Evolutionary conservation across 2,888 invertebrate species (phyloP), one percentile per base, ranked within the genome.

Genomic region (Hedychridium roseum): DNA sequence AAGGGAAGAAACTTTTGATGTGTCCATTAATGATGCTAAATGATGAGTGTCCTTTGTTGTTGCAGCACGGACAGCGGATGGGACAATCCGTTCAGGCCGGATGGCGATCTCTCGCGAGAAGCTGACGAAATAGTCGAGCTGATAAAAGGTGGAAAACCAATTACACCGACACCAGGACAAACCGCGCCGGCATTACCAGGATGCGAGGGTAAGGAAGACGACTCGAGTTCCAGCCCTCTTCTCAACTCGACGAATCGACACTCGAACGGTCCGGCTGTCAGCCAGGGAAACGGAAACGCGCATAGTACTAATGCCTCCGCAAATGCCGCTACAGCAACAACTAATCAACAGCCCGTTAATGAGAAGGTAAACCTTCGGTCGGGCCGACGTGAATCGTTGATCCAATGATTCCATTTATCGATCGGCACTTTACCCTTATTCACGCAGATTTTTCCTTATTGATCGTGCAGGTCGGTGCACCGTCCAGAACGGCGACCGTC

Each of bases 31-130:
- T n/a, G n/a, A n/a, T n/a, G n/a, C n/a, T n/a, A n/a, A n/a, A n/a
- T n/a, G n/a, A n/a, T n/a, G n/a, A n/a, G n/a, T n/a, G n/a, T n/a
- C n/a, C n/a, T n/a, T n/a, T n/a, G n/a, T n/a, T n/a, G n/a, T 83
- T 83, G 11, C 85, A 97, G 96, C 82, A 90, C 92, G 80, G 96
- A 96, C 79, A 95, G 94, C 76, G 94, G 94, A 60, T 94, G 95
- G 90, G 97, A 97, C 81, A 97, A 97, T 81, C 97, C 97, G 47
- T 97, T 97, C 85, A 89, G 95, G 76, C 96, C 96, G 18, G 97
- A 95, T 72, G 96, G 97, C 53, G 95, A 96, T 81, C 83, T 97
- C 73, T 94, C 94, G 74, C 86, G 91, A 69, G 94, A 97, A 81
- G 96, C 97, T 17, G 97, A 97, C 80, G 94, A 95, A 82, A 95